These are phyloP conservation scores for Jordanella pulchra DNA, from an alignment of 2,797 vertebrate species.

Conservation along the genomic window DNA sequence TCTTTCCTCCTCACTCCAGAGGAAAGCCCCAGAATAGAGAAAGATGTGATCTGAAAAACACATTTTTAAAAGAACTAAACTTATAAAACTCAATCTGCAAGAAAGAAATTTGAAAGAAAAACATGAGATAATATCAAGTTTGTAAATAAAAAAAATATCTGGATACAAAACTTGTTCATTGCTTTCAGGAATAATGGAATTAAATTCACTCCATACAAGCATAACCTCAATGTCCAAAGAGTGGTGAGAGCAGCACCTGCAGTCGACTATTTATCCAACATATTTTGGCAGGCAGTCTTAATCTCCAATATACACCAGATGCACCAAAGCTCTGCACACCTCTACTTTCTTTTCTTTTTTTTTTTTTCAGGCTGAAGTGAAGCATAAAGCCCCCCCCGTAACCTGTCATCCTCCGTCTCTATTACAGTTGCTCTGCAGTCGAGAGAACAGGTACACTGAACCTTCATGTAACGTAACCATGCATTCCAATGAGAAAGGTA, in stretches of 20 bases:
- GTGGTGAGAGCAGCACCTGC: neutral
- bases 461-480: neutral
- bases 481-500: conserved; percentile 64
- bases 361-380: neutral
- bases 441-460: neutral
- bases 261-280: neutral
- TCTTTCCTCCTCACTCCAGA: too few relatives aligned
- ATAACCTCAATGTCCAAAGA: neutral
- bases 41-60: too few relatives aligned
- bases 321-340: neutral
- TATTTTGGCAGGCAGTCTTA: neutral
- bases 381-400: neutral
- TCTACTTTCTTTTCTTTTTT: neutral
- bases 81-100: too few relatives aligned
- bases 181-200: too few relatives aligned
- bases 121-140: too few relatives aligned
- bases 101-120: too few relatives aligned
- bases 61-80: too few relatives aligned
- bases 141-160: too few relatives aligned
- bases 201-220: neutral
- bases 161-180: too few relatives aligned
- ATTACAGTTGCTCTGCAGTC: neutral
- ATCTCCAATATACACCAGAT: neutral
- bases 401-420: neutral
- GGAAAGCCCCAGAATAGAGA: too few relatives aligned